Evolutionary conservation across 2,113 vertebrate species (phyloP), one percentile per base, ranked within the genome.

Genomic region (Petaurus breviceps): DNA sequence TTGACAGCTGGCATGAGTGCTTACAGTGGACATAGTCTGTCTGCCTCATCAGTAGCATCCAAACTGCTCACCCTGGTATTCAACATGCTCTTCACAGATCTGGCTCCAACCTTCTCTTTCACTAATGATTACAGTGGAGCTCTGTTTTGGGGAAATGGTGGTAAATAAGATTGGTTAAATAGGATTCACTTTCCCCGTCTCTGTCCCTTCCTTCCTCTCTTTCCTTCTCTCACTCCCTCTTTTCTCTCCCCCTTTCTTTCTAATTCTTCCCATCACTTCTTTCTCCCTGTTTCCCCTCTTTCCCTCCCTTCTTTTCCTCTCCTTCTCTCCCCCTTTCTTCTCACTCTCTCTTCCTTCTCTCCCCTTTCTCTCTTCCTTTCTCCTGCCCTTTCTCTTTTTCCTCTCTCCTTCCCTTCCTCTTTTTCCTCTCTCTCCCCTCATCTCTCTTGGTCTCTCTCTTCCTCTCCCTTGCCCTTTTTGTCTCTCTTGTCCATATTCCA

Each of bases 311-410:
- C 10, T 10, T 10, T 37, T 22, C 47, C 4, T 49, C 47, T 68
- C 3, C 14, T 5, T 11, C 11, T 3, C 19, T 10, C 8, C 26
- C 55, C 8, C 7, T 57, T 9, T 57, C 25, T 28, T 57, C 55
- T 28, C 28, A 49, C 55, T 31, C 28, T 3, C 6, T 12, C 9
- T 31, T 31, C 0, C 57, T 9, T 37, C n/a, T 3, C 10, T 31
- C 3, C 14, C n/a, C n/a, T 25, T 12, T 3, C 28, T 3, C 6
- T 12, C 9, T 31, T 31, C 0, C 57, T 9, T 37, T 3, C 10
- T 31, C 3, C 14, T 11, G 4, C 11, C 31, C 10, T 68, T 37
- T 11, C 31, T 68, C 3, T 37, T 2, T 37, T 6, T 37, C 37
- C 31, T 12, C 10, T 14, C 10, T 14, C 9, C 10, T 14, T 2